Conservation (phyloP, 2,113 vertebrate species). For the Hypocryptadius cinnamomeus region DNA sequence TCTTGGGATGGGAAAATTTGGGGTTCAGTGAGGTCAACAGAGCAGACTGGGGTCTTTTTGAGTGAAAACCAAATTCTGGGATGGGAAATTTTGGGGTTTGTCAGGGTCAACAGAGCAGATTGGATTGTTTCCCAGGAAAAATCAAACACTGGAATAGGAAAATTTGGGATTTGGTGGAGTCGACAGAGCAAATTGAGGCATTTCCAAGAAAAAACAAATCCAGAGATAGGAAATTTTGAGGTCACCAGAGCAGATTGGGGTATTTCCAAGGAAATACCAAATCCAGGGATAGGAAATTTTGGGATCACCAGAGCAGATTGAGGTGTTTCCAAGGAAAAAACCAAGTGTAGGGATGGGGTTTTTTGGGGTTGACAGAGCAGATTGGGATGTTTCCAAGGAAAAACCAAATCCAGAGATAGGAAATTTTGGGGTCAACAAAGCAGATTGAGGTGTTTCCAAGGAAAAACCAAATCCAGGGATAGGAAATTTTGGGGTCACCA, state of each 20-base stretch:
- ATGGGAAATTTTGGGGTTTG: not conserved
- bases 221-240: no score
- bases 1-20: slow-evolving; percentile 37
- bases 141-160: slow-evolving; percentile 36
- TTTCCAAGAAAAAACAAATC: no score
- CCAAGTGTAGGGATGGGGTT: slow-evolving; percentile 29
- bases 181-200: accelerated
- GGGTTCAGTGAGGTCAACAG: not conserved
- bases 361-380: not conserved
- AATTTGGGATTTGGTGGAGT: not conserved
- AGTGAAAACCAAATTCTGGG: not conserved
- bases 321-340: not conserved
- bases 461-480: not conserved
- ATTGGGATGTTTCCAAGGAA: not conserved
- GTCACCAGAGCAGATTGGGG: no score
- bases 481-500: not conserved
- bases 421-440: accelerated
- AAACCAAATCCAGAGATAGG: not conserved
- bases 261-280: no score
- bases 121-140: accelerated
- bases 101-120: not conserved
- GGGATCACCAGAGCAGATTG: no score
- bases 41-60: accelerated
- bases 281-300: no score
- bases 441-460: not conserved